phyloP scores from a whole-genome alignment of 1,140 invertebrate genomes.

The Drosophila lowei region DNA sequence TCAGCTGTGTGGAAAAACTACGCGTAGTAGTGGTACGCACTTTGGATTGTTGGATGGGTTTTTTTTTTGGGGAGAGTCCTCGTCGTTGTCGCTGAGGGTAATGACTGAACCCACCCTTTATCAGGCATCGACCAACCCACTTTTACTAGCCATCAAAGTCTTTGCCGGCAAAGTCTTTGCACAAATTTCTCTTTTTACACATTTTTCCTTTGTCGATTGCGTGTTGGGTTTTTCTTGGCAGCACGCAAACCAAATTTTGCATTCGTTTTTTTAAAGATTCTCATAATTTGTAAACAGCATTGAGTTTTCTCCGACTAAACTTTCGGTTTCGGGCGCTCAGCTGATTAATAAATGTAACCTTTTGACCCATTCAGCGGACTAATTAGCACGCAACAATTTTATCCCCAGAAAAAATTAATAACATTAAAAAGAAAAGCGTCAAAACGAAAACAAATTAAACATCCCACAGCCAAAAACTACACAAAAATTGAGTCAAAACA shows the following conservation, averaged over 20 bases:
- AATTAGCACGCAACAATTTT: constrained; percentile 21
- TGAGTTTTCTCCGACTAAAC: background rate
- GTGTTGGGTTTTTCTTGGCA: constrained; percentile 6
- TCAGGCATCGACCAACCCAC: constrained; percentile 18
- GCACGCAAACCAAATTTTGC: constrained; percentile 20
- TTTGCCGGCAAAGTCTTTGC: constrained; percentile 28
- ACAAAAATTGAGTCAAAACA: constrained; percentile 11
- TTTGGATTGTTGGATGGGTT: constrained; percentile 1
- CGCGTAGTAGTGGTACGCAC: constrained; percentile 1
- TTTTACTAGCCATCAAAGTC: constrained; percentile 23
- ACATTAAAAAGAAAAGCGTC: constrained; percentile 10
- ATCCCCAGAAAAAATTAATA: constrained; percentile 6
- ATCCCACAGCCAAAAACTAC: constrained; percentile 9
- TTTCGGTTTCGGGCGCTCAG: background rate
- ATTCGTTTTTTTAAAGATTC: constrained; percentile 14
- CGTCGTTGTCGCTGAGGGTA: constrained; percentile 15
- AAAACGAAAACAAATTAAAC: constrained; percentile 17
- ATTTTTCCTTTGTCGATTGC: constrained; percentile 20
- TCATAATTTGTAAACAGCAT: background rate
- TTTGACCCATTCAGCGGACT: constrained; percentile 8
- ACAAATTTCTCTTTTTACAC: constrained; percentile 24
- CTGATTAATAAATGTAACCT: constrained; percentile 18
- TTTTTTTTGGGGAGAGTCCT: constrained; percentile 13
- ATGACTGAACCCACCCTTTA: constrained; percentile 31
- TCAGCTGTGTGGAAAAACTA: no score